phyloP scores from a whole-genome alignment of 2,888 invertebrate genomes.

The Stegophylla sp. region DNA sequence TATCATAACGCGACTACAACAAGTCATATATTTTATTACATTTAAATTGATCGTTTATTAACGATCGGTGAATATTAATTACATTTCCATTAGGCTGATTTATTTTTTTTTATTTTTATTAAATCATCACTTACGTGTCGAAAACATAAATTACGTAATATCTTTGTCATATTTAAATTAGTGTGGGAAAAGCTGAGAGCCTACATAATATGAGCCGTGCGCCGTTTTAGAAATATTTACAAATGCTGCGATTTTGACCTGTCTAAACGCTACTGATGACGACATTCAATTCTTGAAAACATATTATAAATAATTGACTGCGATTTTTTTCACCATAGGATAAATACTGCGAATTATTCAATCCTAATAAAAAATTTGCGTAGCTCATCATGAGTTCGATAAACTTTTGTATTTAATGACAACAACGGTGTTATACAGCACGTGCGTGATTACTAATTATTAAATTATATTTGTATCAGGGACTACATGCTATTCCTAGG shows the following conservation, averaged over 20 bases:
- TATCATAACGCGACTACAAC: too few relatives aligned
- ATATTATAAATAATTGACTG: slow-evolving; percentile 28
- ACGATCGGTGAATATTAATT: too few relatives aligned
- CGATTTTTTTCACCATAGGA: slow-evolving; percentile 26
- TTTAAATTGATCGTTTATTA: too few relatives aligned
- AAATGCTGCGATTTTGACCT: slow-evolving; percentile 38
- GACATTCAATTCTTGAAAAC: slow-evolving; percentile 43
- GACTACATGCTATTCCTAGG: too few relatives aligned
- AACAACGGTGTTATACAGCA: slow-evolving; percentile 2
- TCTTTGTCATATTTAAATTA: slow-evolving; percentile 19
- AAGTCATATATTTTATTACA: too few relatives aligned
- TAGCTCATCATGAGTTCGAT: slow-evolving; percentile 51
- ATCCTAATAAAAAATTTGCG: slow-evolving; percentile 30
- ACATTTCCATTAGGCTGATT: slow-evolving; percentile 16
- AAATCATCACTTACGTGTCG: slow-evolving; percentile 14
- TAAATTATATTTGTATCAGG: slow-evolving; percentile 17
- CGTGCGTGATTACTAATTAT: slow-evolving; percentile 18
- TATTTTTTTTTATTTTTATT: not conserved
- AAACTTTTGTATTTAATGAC: slow-evolving; percentile 39
- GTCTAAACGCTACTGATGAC: slow-evolving; percentile 37
- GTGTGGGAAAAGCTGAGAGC: slow-evolving; percentile 27
- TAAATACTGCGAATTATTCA: slow-evolving; percentile 45
- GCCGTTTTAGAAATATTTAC: slow-evolving; percentile 29
- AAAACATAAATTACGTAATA: slow-evolving; percentile 24
- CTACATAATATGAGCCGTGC: slow-evolving; percentile 21